Base-by-base conservation (phyloP, 2,113 vertebrate genomes). In the Maylandia zebra region DNA sequence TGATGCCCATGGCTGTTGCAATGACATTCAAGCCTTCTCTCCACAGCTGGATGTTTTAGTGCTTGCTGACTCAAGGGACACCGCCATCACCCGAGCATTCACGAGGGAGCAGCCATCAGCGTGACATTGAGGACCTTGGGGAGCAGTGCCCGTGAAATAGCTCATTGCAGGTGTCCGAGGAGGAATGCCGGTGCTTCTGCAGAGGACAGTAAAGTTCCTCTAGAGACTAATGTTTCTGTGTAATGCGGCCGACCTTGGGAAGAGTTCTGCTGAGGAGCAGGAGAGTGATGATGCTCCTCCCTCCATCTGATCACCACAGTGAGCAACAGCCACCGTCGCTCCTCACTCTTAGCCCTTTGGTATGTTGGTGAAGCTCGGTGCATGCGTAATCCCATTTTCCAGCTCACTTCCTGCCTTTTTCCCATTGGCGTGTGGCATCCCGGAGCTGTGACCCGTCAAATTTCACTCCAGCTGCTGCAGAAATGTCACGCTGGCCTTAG, bases 321-420 rank as follows among this genome's bases (percentile, higher is more conserved):
- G 56, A 82, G 76, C 53, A 8, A 12, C 45, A 56, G 64, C 59
- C 52, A 81, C 41, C 16, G 5, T 9, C 10, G 52, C 74, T 81
- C 81, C 66, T 83, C 55, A 30, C 83, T 64, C 50, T 66, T 32
- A 48, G 78, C 69, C 84, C 81, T 82, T 87, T 81, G 84, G 66
- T 78, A 56, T 59, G 85, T 80, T 83, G 52, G 82, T 88, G 79
- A 83, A 55, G 41, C 56, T 53, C 22, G 7, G 34, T 85, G 89
- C 84, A 87, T 83, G 57, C 87, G 84, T 93, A 92, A 93, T 91
- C 83, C 78, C 45, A 85, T 89, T 92, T 92, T 93, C 81, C 85
- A 93, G 86, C 64, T 90, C 87, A 59, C 86, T 89, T 93, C 89
- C 88, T 9, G 24, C 43, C 32, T 83, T 88, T 91, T 89, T 83